Conservation (phyloP, 2,797 vertebrate genomes). For the Tapera naevia region DNA sequence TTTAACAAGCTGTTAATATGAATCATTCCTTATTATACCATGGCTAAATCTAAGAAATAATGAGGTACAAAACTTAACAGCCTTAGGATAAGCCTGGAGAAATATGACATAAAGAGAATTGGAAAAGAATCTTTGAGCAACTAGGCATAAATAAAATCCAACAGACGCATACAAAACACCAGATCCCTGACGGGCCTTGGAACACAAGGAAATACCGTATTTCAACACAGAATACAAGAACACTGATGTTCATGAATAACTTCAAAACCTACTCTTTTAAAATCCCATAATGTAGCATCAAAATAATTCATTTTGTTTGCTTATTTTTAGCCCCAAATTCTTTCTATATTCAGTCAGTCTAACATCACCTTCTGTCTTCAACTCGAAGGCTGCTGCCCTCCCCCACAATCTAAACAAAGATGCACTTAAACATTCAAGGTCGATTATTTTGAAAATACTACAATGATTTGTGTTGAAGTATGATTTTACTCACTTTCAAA, state of each 20-base stretch:
- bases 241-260: neutral
- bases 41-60: neutral
- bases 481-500: neutral
- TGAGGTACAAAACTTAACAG: neutral
- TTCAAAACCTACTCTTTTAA: neutral
- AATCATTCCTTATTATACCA: neutral
- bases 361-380: neutral
- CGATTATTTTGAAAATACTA: neutral
- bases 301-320: neutral
- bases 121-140: neutral
- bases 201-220: neutral
- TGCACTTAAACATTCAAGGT: neutral
- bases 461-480: neutral
- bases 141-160: neutral
- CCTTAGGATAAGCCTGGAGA: neutral
- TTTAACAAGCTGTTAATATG: neutral
- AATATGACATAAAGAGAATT: neutral
- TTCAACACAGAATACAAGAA: neutral
- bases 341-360: neutral
- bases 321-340: neutral
- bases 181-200: neutral
- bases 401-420: neutral
- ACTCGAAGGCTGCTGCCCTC: neutral
- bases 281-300: neutral
- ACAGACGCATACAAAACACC: neutral